A percentile compares a stretch with the other conserved stretches of the same genome.
Evolutionary conservation across 2,113 vertebrate genomes (phyloP).

Genomic region (Esox niger): DNA sequence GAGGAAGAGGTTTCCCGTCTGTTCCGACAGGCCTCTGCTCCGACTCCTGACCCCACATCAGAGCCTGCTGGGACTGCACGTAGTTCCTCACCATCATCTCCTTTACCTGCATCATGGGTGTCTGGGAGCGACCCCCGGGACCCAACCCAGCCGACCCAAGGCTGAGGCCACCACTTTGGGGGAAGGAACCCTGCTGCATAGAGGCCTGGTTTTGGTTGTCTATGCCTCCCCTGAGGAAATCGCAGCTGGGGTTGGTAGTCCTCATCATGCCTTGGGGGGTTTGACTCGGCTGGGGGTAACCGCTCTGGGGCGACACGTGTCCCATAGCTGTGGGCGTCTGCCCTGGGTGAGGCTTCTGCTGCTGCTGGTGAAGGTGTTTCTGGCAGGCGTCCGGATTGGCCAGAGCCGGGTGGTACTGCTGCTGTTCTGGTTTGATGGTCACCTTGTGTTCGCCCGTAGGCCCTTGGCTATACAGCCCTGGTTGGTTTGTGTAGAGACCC

Average conservation of each 20-base stretch:
- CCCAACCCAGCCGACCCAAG: slow-evolving; percentile 61
- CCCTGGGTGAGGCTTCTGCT: slow-evolving; percentile 49
- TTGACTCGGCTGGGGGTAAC: slow-evolving; percentile 61
- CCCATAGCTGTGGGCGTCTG: slow-evolving; percentile 41
- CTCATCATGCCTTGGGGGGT: slow-evolving; percentile 52
- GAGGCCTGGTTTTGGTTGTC: slow-evolving; percentile 42
- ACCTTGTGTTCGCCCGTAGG: slow-evolving; percentile 64
- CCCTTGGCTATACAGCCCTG: slow-evolving; percentile 54
- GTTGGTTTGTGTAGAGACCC: slow-evolving; percentile 44
- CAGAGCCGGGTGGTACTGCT: slow-evolving; percentile 75
- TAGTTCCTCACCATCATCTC: slow-evolving; percentile 93
- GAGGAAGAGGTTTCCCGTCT: slow-evolving; percentile 51
- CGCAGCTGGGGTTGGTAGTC: slow-evolving; percentile 63
- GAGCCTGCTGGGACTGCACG: slow-evolving; percentile 91
- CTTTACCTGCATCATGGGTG: slow-evolving; percentile 85
- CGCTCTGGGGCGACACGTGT: slow-evolving; percentile 37
- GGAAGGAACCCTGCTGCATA: slow-evolving; percentile 48
- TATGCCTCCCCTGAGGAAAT: slow-evolving; percentile 55
- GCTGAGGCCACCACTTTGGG: slow-evolving; percentile 57
- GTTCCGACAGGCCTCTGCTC: slow-evolving; percentile 50
- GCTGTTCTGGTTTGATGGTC: slow-evolving; percentile 89
- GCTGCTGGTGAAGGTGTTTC: slow-evolving; percentile 39
- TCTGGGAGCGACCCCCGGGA: slow-evolving; percentile 59
- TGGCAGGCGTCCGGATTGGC: slow-evolving; percentile 78
- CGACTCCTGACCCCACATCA: slow-evolving; percentile 87